Evolutionary conservation across 2,113 vertebrate genomes (phyloP), one percentile per base, ranked within the genome.

Genomic region (Platysteira castanea): DNA sequence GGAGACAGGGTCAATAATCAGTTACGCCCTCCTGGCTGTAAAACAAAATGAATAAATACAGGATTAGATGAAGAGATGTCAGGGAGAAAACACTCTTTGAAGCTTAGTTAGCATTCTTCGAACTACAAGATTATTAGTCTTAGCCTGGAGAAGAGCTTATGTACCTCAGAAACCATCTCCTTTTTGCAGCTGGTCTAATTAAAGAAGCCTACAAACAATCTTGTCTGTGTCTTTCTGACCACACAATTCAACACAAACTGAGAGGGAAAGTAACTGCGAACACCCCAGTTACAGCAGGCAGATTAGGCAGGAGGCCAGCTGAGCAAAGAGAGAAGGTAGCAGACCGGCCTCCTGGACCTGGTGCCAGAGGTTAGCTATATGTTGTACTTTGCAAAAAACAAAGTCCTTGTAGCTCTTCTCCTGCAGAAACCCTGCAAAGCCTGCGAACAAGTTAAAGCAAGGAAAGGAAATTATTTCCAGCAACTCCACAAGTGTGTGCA

Each of bases 271-370:
- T 50, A 69, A 56, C 47, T 47, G 37, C 83, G 94, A 96, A 94
- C 60, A 90, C 46, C 78, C 79, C 80, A 28, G 69, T 22, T 63
- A 54, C 11, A 64, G 61, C 63, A 65, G 75, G 80, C 41, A 87
- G 81, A 84, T 90, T 52, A 89, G 89, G 75, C 70, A 73, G 53
- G 39, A 65, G 64, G 44, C 53, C 95, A 96, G 87, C 92, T 96
- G 93, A 96, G 93, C 90, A 95, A 96, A 97, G 95, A 96, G 74
- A 94, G 71, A 44, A 44, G 33, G 49, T 52, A 54, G 30, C 6
- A 3, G 63, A 84, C 6, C 28, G 50, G 35, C 42, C 59, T 78
- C 78, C 33, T 3, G 1, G 67, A 77, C 50, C 52, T 5, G 20
- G 41, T 73, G 68, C 54, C 54, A 67, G 46, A 44, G 59, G 50